phyloP scores from a whole-genome alignment of 2,888 invertebrate species.

The Drosophila buzzatii region DNA sequence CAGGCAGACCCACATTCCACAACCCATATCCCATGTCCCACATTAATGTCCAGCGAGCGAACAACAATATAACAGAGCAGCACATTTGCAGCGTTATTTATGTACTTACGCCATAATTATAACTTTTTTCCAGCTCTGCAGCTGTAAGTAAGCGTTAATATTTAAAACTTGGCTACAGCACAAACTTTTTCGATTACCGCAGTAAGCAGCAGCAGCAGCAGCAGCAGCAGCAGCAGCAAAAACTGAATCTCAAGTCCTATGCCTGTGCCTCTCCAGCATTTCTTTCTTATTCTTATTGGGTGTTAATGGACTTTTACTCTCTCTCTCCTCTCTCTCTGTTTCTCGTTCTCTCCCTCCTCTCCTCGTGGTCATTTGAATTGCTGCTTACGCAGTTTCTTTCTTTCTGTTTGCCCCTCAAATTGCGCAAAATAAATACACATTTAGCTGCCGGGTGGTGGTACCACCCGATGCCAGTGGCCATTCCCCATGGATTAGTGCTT shows the following conservation, averaged over 20 bases:
- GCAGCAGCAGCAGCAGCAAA: conserved; percentile 16
- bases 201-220: conserved; percentile 30
- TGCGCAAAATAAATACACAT: conserved; percentile 80
- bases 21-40: background rate
- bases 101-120: conserved; percentile 77
- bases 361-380: conserved; percentile 76
- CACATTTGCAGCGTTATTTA: conserved; percentile 72
- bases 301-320: conserved; percentile 73
- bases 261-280: conserved; percentile 36
- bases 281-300: conserved; percentile 76
- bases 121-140: conserved; percentile 61
- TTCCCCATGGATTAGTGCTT: conserved; percentile 80
- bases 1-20: background rate
- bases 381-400: conserved; percentile 61
- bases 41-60: conserved; percentile 5
- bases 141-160: conserved; percentile 81
- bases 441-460: conserved; percentile 50
- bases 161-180: conserved; percentile 74
- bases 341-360: background rate
- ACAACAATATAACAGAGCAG: conserved; percentile 12
- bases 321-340: conserved; percentile 1
- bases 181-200: conserved; percentile 79
- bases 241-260: conserved; percentile 34
- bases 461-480: conserved; percentile 37
- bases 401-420: conserved; percentile 45